Base-by-base conservation (phyloP, 2,797 vertebrate species). In the Hypotaenidia philippensis region DNA sequence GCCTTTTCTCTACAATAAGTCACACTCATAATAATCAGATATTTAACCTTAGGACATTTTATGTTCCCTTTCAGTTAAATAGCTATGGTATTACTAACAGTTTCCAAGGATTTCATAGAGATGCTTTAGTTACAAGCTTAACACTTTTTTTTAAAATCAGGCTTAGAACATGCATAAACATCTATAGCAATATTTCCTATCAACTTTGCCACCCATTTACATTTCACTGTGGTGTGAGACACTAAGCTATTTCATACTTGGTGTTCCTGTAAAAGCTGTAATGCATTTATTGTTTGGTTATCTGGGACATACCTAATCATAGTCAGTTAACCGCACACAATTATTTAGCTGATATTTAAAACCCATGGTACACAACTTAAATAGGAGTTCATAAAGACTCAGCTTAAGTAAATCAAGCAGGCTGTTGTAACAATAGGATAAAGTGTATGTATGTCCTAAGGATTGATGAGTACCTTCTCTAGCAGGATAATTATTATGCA, bases 291-390 rank as follows among this genome's bases (percentile, higher is more conserved):
- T 1, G 12, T 87, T 74, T 87, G 50, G 57, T 84, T 89, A 63
- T n/a, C 78, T 79, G 44, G 36, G 36, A 47, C 17, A 23, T n/a
- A 82, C 69, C 89, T 76, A 23, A 66, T 87, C 70, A 41, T 59
- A 83, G 26, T 53, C 71, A 38, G 21, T 94, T 95, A 93, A 66
- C 31, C 32, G 70, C 44, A 55, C 32, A 60, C 60, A 76, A 68
- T 71, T 76, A 32, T 93, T 95, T 64, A 87, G 64, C 44, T 91
- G n/a, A 29, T 76, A 50, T 81, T 90, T 96, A 61, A 77, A 86
- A 44, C 38, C 41, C 72, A 57, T 49, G 55, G 26, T 87, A 74
- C 57, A 23, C 77, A 64, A 21, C 1, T 8, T 78, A 88, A 68
- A 50, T 7, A 25, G 32, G 29, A 27, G 10, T 70, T 78, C 44